Evolutionary conservation across 2,888 invertebrate genomes (phyloP).

Genomic region (Electrophaes corylata): DNA sequence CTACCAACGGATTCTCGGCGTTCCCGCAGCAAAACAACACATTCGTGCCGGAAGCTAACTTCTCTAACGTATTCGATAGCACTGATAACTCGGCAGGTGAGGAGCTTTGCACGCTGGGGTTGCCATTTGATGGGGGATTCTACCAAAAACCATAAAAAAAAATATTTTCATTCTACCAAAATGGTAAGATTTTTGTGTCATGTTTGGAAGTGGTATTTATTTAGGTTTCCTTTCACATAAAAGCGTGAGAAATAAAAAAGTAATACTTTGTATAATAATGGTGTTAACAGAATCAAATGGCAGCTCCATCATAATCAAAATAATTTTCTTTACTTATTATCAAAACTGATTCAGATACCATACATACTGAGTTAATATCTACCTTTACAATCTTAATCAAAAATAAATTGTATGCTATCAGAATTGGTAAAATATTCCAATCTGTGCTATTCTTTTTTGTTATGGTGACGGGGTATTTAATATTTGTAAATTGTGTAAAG

Average conservation of each 20-base stretch:
- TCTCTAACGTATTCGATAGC: constrained; percentile 94
- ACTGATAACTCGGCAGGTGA: constrained; percentile 86
- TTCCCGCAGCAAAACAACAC: constrained; percentile 67
- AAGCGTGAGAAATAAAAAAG: too few relatives aligned
- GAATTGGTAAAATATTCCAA: constrained; percentile 20
- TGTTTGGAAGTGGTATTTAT: not conserved
- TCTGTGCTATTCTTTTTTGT: constrained; percentile 27
- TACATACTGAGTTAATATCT: not conserved
- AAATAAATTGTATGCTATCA: constrained; percentile 21
- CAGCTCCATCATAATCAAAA: constrained; percentile 42
- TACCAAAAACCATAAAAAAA: constrained; percentile 20
- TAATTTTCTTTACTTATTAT: constrained; percentile 37
- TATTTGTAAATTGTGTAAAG: constrained; percentile 24
- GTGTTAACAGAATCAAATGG: constrained; percentile 26
- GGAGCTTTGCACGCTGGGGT: constrained; percentile 56
- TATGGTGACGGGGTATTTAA: constrained; percentile 46
- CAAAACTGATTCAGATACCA: constrained; percentile 19
- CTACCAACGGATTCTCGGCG: constrained; percentile 60
- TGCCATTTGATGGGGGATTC: constrained; percentile 35
- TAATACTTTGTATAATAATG: not conserved
- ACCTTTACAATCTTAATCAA: not conserved
- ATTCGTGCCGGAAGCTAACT: constrained; percentile 94
- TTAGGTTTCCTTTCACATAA: too few relatives aligned
- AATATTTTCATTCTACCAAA: not conserved
- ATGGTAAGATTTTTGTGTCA: not conserved